Conservation (phyloP, 2,888 invertebrate species). For the Euplagia quadripunctaria region DNA sequence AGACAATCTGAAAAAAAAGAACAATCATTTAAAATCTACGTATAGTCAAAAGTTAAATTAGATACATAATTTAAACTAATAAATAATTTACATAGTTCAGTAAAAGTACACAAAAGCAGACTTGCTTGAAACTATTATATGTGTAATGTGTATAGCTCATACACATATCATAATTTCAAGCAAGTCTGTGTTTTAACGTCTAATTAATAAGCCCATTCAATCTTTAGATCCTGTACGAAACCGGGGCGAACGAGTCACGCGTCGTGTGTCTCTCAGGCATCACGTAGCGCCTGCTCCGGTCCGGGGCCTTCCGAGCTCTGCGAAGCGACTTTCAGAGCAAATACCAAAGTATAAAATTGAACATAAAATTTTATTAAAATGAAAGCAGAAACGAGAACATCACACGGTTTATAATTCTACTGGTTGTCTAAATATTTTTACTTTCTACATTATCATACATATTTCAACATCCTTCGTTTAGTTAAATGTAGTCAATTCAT, state of each 20-base stretch:
- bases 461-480: slow-evolving; percentile 49
- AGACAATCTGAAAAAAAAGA: slow-evolving; percentile 71
- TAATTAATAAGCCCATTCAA: slow-evolving; percentile 75
- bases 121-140: too few species aligned
- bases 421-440: slow-evolving; percentile 53
- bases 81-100: neutral
- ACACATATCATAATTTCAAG: neutral
- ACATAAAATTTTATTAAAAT: slow-evolving; percentile 52
- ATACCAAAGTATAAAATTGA: slow-evolving; percentile 48
- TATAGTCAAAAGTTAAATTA: slow-evolving; percentile 20
- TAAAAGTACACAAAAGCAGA: neutral
- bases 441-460: slow-evolving; percentile 57
- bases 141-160: neutral
- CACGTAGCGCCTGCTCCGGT: slow-evolving; percentile 56
- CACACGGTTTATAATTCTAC: slow-evolving; percentile 56
- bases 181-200: slow-evolving; percentile 58
- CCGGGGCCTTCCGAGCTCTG: slow-evolving; percentile 29
- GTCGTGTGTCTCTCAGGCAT: slow-evolving; percentile 69
- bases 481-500: slow-evolving; percentile 27
- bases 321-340: slow-evolving; percentile 34
- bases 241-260: slow-evolving; percentile 85
- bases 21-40: slow-evolving; percentile 21
- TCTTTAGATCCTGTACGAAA: slow-evolving; percentile 80
- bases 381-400: slow-evolving; percentile 57
- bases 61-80: neutral